phyloP scores from a whole-genome alignment of 2,888 invertebrate genomes.

The Halocaridina rubra region DNA sequence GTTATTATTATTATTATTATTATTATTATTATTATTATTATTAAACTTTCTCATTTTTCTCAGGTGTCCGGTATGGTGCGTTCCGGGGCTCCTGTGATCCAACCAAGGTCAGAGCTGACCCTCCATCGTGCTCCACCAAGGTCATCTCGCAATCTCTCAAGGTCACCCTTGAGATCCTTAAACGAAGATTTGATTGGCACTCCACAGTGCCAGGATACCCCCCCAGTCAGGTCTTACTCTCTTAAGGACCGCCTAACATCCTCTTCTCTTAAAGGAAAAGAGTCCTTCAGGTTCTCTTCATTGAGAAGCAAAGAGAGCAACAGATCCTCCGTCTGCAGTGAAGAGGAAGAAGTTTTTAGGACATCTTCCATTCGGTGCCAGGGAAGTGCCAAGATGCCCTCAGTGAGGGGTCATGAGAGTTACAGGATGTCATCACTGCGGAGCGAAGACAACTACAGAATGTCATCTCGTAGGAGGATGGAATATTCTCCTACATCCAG shows the following conservation, averaged over 20 bases:
- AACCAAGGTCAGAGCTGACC: slow-evolving; percentile 46
- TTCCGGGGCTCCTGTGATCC: slow-evolving; percentile 19
- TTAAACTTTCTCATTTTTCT: not conserved
- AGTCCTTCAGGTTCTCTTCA: not conserved
- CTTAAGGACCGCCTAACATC: not conserved
- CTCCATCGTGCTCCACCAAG: slow-evolving; percentile 34
- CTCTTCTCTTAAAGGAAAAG: not conserved
- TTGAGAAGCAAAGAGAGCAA: too few species aligned
- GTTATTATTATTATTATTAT: not conserved
- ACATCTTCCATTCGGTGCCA: not conserved
- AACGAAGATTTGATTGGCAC: not conserved
- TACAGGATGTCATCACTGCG: not conserved
- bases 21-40: not conserved
- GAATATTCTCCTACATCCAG: not conserved
- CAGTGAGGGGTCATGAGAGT: not conserved
- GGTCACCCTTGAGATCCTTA: not conserved
- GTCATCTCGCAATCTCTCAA: not conserved
- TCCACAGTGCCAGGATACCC: not conserved
- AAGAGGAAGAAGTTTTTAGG: too few species aligned
- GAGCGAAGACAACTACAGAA: not conserved
- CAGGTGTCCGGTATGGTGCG: slow-evolving; percentile 47
- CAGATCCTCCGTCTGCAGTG: too few species aligned
- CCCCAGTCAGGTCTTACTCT: not conserved
- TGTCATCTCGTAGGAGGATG: not conserved
- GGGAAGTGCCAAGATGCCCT: not conserved